phyloP scores from a whole-genome alignment of 2,888 invertebrate genomes.

The Apamea monoglypha region DNA sequence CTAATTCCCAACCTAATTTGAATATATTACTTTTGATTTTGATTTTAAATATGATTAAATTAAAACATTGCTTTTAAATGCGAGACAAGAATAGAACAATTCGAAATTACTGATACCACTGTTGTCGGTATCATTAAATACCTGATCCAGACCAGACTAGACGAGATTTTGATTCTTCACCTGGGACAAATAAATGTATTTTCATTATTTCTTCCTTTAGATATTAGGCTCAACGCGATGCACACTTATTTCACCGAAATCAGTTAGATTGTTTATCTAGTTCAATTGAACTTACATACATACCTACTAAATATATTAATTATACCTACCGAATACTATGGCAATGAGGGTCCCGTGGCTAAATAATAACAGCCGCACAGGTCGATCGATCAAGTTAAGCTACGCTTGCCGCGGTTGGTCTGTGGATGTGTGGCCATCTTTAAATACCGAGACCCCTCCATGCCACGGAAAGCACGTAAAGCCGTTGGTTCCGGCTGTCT shows the following conservation, averaged over 20 bases:
- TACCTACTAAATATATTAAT: too few species aligned
- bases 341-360: too few species aligned
- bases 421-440: too few species aligned
- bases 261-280: background rate
- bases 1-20: background rate
- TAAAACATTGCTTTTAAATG: background rate
- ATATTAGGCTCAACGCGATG: background rate
- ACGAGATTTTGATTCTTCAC: background rate
- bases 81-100: background rate
- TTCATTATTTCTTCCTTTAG: background rate
- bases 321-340: background rate
- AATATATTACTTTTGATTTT: background rate
- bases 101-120: background rate
- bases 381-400: too few species aligned
- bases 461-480: too few species aligned
- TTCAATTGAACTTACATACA: too few species aligned
- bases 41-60: background rate
- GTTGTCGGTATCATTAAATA: background rate
- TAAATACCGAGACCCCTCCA: too few species aligned
- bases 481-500: too few species aligned
- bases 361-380: too few species aligned
- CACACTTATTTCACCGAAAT: background rate
- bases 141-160: background rate
- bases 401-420: too few species aligned
- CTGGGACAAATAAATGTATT: background rate